A percentile compares a stretch with the other conserved stretches of the same genome.
Evolutionary conservation across 2,113 vertebrate species (phyloP).

Genomic region (Thamnophis sirtalis): DNA sequence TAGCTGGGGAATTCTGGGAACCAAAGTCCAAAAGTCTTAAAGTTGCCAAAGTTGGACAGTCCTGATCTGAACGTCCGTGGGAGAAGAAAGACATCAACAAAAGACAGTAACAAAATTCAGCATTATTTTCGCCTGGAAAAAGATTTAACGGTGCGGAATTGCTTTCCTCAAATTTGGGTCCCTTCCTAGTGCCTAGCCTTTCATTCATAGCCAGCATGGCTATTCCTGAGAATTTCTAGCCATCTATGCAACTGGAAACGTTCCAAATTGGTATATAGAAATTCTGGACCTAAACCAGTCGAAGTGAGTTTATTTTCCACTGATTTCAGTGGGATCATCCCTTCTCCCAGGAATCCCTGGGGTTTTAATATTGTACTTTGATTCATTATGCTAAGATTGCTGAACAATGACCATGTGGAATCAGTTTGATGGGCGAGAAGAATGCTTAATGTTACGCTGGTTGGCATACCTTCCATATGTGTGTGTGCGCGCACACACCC

Average conservation of each 20-base stretch:
- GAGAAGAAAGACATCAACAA: not conserved
- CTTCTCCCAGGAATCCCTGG: not conserved
- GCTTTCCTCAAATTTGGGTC: not conserved
- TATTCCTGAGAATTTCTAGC: not conserved
- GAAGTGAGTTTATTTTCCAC: not conserved
- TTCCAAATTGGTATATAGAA: not conserved
- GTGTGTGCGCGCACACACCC: no score
- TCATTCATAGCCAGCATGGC: not conserved
- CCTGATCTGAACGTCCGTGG: not conserved
- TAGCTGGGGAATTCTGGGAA: not conserved
- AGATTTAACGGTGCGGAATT: not conserved
- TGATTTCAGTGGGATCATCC: not conserved
- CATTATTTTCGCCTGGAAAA: conserved; percentile 1
- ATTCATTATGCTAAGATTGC: not conserved
- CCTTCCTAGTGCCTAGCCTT: not conserved
- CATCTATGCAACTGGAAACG: not conserved
- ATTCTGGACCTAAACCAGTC: not conserved
- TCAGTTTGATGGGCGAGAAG: not conserved
- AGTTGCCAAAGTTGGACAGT: not conserved
- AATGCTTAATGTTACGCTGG: not conserved
- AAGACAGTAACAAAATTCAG: not conserved
- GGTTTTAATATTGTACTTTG: not conserved
- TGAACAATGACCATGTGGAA: not conserved
- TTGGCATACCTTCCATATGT: not conserved
- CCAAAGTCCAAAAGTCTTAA: not conserved